These are phyloP conservation scores for Littorina saxatilis DNA, from an alignment of 1,140 invertebrate species.

Conservation along the genomic window DNA sequence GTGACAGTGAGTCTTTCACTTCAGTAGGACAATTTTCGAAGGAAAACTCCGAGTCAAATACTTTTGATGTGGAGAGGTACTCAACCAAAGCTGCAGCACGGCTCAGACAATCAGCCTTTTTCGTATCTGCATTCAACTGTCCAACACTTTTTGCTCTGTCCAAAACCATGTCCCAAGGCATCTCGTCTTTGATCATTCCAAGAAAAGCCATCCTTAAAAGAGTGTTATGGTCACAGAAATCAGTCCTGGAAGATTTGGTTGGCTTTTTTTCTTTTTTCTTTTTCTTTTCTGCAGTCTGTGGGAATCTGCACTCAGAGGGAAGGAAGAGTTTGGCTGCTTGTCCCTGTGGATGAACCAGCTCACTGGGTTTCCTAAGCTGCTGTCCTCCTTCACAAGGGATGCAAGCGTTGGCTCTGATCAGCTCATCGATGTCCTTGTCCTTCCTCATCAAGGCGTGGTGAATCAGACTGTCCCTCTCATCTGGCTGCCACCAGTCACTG, in stretches of 20 bases:
- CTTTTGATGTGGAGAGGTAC: constrained; percentile 31
- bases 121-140: constrained; percentile 2
- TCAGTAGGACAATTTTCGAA: constrained; percentile 22
- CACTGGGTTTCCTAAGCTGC: constrained; percentile 19
- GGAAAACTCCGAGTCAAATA: background rate
- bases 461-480: constrained; percentile 29
- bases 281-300: background rate
- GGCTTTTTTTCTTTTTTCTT: background rate
- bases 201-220: constrained; percentile 33
- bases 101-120: constrained; percentile 21
- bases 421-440: constrained; percentile 22
- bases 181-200: constrained; percentile 46
- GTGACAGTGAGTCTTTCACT: constrained; percentile 8
- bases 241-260: background rate
- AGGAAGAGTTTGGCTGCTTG: constrained; percentile 21
- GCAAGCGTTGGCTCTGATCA: constrained; percentile 16
- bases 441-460: constrained; percentile 3
- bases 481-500: constrained; percentile 14
- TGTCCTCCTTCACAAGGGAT: constrained; percentile 18
- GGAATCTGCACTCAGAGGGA: constrained; percentile 30
- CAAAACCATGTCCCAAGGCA: constrained; percentile 41
- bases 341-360: constrained; percentile 31
- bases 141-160: constrained; percentile 35
- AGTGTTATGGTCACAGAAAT: constrained; percentile 11
- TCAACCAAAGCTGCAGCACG: constrained; percentile 36